phyloP scores from a whole-genome alignment of 2,113 vertebrate genomes.

The Neolamprologus brichardi region DNA sequence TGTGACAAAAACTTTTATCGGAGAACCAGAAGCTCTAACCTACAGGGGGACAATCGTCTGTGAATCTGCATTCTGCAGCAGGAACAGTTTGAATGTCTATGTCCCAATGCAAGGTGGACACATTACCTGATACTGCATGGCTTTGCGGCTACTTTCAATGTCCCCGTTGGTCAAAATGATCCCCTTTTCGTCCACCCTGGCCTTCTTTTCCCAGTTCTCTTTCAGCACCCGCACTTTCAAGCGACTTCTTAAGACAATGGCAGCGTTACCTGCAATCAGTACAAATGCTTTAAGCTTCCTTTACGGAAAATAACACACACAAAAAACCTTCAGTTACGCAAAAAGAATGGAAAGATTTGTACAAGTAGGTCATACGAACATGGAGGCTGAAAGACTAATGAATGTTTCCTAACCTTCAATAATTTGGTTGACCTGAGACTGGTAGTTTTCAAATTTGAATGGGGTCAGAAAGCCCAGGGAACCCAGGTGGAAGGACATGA shows the following conservation, averaged over 20 bases:
- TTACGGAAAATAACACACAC: not conserved
- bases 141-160: constrained; percentile 46
- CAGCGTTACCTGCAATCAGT: constrained; percentile 64
- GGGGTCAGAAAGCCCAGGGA: constrained; percentile 78
- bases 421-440: constrained; percentile 74
- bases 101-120: not conserved
- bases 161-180: constrained; percentile 62
- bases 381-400: not conserved
- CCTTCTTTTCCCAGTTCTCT: constrained; percentile 55
- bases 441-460: constrained; percentile 77
- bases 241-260: constrained; percentile 74
- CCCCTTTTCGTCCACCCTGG: constrained; percentile 58
- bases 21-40: not conserved
- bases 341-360: not conserved
- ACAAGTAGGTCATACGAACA: not conserved
- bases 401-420: constrained; percentile 62
- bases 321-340: not conserved
- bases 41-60: not conserved
- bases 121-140: constrained; percentile 69
- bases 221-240: constrained; percentile 74
- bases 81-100: too few relatives aligned
- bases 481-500: constrained; percentile 79
- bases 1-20: not conserved
- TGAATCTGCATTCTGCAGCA: not conserved
- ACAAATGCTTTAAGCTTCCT: not conserved